These are phyloP conservation scores for Drosophila virilis DNA, from an alignment of 1,140 invertebrate genomes.

Conservation along the genomic window DNA sequence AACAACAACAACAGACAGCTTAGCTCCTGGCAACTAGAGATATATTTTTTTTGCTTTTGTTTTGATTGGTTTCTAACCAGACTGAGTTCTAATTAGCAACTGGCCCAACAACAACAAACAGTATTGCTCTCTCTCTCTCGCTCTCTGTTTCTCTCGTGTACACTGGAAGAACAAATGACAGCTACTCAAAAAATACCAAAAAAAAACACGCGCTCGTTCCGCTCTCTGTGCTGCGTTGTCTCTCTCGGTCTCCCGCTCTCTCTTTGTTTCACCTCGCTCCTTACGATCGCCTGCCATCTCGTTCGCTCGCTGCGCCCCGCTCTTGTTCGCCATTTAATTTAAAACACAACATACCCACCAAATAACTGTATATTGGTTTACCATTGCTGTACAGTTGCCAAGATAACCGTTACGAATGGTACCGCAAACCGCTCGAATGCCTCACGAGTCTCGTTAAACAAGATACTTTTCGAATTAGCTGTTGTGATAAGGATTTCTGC, in stretches of 20 bases:
- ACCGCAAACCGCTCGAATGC: conserved; percentile 77
- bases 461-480: conserved; percentile 77
- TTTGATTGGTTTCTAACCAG: conserved; percentile 71
- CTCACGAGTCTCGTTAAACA: conserved; percentile 69
- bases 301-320: too few species aligned
- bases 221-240: conserved; percentile 8
- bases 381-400: conserved; percentile 66
- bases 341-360: conserved; percentile 15
- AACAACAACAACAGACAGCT: conserved; percentile 25
- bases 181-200: background rate
- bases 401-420: conserved; percentile 75
- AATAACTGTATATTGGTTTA: conserved; percentile 27
- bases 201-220: conserved; percentile 8
- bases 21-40: conserved; percentile 27
- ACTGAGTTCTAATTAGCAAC: conserved; percentile 72
- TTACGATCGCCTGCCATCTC: conserved; percentile 12
- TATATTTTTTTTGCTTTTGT: conserved; percentile 40
- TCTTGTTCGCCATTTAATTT: conserved; percentile 13
- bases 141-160: conserved; percentile 8
- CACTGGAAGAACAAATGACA: conserved; percentile 1
- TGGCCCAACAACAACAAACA: conserved; percentile 47
- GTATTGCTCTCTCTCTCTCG: conserved; percentile 35
- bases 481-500: conserved; percentile 83
- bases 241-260: background rate
- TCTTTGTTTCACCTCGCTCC: conserved; percentile 17